Conservation (phyloP, 2,113 vertebrate species). For the Cryptotis parvus region DNA sequence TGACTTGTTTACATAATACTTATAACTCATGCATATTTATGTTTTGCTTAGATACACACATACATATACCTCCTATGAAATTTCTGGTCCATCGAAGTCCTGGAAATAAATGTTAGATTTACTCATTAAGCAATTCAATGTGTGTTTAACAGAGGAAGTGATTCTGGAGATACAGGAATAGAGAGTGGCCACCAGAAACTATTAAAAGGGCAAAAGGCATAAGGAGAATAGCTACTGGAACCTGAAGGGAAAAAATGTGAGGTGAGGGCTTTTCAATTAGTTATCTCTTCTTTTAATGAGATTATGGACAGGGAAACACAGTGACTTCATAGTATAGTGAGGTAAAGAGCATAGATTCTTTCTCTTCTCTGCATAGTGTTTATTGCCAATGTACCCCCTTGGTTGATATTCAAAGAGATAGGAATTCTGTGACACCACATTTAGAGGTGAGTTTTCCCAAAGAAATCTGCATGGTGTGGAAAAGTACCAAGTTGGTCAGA, state of each 20-base stretch:
- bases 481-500: no score
- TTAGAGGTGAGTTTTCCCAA: background rate
- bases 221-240: background rate
- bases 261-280: background rate
- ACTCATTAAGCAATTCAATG: background rate
- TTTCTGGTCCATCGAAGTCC: constrained; percentile 26
- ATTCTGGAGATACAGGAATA: background rate
- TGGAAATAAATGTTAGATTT: background rate
- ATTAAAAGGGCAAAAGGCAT: background rate
- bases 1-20: constrained; percentile 20
- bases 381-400: background rate
- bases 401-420: background rate
- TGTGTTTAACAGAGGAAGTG: background rate
- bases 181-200: background rate
- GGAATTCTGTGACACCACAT: background rate
- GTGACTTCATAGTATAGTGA: background rate
- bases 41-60: no score
- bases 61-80: no score
- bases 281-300: background rate
- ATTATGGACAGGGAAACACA: background rate
- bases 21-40: background rate
- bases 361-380: background rate
- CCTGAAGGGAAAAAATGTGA: background rate
- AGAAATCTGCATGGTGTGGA: background rate
- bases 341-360: background rate